Base-by-base conservation (phyloP, 1,140 invertebrate genomes). In the Drosophila sp. region DNA sequence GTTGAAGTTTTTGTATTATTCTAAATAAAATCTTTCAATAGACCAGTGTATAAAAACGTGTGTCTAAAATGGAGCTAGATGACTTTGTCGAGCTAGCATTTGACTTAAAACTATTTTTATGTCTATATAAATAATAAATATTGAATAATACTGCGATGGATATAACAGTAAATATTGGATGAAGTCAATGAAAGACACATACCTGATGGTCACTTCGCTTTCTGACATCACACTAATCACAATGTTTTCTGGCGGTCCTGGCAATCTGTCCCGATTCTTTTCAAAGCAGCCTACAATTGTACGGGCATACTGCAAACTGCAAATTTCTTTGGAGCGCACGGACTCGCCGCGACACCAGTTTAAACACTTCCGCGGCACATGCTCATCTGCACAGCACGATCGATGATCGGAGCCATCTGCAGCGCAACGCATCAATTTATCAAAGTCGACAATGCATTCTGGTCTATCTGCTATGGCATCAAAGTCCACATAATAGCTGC, bases 391-490 rank as follows among this genome's bases (percentile, higher is more conserved):
- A 90, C 96, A 97, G 85, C 96, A 97, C 44, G 94, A 94, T 25
- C 96, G 92, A 87, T 97, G 96, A 91, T 97, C 96, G 11, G 94
- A 95, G 35, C 94, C 94, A 93, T 96, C 96, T 69, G 96, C 95
- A 1, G 96, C 96, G 81, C 96, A 97, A 82, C 95, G 95, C 96
- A 97, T 97, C 17, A 97, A 92, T 82, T 97, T 97, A 91, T 97
- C 95, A 80, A 97, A 96, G 90, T 97, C 96, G 47, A 94, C 93
- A 71, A 97, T 94, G 90, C 96, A 97, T 81, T 96, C 94, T 0
- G 95, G 95, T 47, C 94, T 94, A 91, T 96, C 95, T 82, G 96
- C 95, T 35, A 97, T 95, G 33, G 94, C 94, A 80, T 97, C 96
- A 78, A 97, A 96, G 90, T 97, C 96, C 50, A 97, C 92, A 90